Base-by-base conservation (phyloP, 2,113 vertebrate species). In the Apaloderma vittatum region DNA sequence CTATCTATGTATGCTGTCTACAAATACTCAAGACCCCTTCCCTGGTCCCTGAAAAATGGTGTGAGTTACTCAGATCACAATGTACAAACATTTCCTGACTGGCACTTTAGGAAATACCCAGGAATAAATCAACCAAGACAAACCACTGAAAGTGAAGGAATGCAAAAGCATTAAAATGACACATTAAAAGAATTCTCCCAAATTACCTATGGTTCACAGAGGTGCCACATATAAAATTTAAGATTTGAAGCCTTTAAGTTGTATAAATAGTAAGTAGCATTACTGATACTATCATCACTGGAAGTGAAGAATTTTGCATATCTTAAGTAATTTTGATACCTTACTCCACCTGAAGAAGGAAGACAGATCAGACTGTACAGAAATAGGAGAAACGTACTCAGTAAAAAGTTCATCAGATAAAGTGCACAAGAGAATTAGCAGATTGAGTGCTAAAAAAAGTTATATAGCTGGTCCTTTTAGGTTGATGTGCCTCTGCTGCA, bases 121-220 rank as follows among this genome's bases (percentile, higher is more conserved):
- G 45, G 80, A 94, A 90, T 92, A 94, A 95, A 88, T 86, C 88
- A 94, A 20, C 18, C 78, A 71, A 79, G 91, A 67, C 74, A 94
- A 94, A 86, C 43, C 62, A 66, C 49, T 34, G 55, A 19, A 70
- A 88, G 22, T 16, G 46, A 96, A 88, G 55, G 61, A 86, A 96
- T 90, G 72, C 75, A 86, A 76, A 92, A 70, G 58, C 83, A 95
- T 88, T 88, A 92, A 90, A 82, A 74, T 77, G 78, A 88, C 66
- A 71, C 37, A 85, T 79, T 94, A 67, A 73, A 95, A 95, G 67
- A 8, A 51, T 55, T 95, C 71, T 93, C 66, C 58, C 81, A 88
- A 94, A 95, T 88, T 88, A 55, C 82, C 29, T 15, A 23, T 29
- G 72, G 93, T 95, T 95, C 94, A 92, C 75, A 91, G 75, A 94